phyloP scores from a whole-genome alignment of 1,140 invertebrate species.

The Drosophila orosa region DNA sequence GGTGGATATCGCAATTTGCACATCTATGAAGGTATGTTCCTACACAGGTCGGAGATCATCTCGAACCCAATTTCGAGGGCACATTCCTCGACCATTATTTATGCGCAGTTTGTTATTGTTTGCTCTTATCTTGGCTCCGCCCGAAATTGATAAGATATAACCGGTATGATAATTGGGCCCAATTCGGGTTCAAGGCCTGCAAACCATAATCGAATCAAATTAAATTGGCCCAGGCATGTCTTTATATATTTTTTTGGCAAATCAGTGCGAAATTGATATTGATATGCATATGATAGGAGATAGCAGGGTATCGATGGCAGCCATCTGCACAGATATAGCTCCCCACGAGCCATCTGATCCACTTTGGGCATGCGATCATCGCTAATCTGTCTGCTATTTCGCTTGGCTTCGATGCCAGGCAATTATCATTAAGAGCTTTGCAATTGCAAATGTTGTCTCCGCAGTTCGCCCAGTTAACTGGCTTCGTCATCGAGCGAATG shows the following conservation, averaged over 20 bases:
- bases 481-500: constrained; percentile 13
- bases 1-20: constrained; percentile 12
- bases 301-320: not conserved
- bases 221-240: constrained; percentile 24
- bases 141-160: constrained; percentile 63
- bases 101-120: constrained; percentile 60
- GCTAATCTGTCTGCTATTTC: constrained; percentile 59
- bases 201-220: constrained; percentile 52
- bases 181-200: constrained; percentile 73
- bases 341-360: not conserved
- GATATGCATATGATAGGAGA: too few species aligned
- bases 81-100: constrained; percentile 33
- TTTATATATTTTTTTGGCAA: constrained; percentile 31
- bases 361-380: constrained; percentile 29
- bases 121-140: constrained; percentile 50
- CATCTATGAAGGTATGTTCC: not conserved
- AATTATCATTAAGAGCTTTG: constrained; percentile 36
- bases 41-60: constrained; percentile 31
- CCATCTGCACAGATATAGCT: constrained; percentile 23
- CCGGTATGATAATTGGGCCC: constrained; percentile 49
- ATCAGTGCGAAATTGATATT: constrained; percentile 46
- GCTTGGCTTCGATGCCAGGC: constrained; percentile 47
- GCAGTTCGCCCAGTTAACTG: constrained; percentile 4
- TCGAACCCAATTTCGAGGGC: constrained; percentile 4
- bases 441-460: constrained; percentile 21